Base-by-base conservation (phyloP, 2,113 vertebrate species). In the Polypterus bichir region DNA sequence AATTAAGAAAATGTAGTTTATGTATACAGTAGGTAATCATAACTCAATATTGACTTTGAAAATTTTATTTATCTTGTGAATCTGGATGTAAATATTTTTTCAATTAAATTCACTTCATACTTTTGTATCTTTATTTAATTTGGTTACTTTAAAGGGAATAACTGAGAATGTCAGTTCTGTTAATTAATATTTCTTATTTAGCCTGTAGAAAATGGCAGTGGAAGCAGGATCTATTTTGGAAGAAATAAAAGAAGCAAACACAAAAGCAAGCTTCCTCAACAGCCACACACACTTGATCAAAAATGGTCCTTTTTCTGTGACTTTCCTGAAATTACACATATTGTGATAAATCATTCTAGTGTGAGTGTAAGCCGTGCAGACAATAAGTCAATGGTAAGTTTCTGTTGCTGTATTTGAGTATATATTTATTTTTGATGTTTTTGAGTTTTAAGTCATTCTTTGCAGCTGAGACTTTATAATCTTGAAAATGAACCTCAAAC, bases 281-380 rank as follows among this genome's bases (percentile, higher is more conserved):
- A 61, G 1, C 57, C 47, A 0, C 72, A 77, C 11, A 46, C n/a
- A 0, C n/a, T 3, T 1, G 75, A 81, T 46, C 48, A 3, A 0
- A 60, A 65, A 0, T 94, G 89, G 91, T 59, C 4, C 4, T 55
- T 47, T 8, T 95, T 97, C 81, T 94, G 90, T 0, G 89, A 97
- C 72, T 98, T 97, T 69, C 86, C 79, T 51, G 91, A 91, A 49
- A 89, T 98, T 73, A 93, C 89, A 1, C 92, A 94, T 54, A 67
- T 95, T 2, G 81, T 83, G 65, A 53, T 93, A 63, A 79, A 69
- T 46, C 88, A 80, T 0, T 44, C 59, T 60, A 61, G 70, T 4
- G 79, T 95, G 75, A 80, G 76, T 81, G 74, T 97, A 73, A 79
- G 84, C 70, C 86, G 81, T 44, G 90, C 93, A 76, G 89, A 93